Base-by-base conservation (phyloP, 92 coral and sea anemone species). In the Epizoanthus rinbou region DNA sequence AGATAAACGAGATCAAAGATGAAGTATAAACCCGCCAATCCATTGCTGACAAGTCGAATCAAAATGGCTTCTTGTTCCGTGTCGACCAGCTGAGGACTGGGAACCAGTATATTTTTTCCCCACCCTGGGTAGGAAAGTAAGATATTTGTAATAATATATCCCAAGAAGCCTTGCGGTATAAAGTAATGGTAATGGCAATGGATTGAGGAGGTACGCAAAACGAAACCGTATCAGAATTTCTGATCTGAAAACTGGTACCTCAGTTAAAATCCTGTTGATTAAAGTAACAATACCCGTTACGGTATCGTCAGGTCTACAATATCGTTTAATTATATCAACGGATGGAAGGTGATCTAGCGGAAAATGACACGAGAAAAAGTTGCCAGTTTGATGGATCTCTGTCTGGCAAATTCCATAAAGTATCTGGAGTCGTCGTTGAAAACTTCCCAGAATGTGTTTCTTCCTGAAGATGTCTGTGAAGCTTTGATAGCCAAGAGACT, bases 381-480 rank as follows among this genome's bases (percentile, higher is more conserved):
- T 50, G 67, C 94, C 18, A 87, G 91, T 21, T 73, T 94, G 80
- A 56, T 84, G 47, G 94, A 94, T 2, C 64, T 94, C 33, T 94
- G 96, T 69, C 80, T 94, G 74, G 87, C 89, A 39, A 85, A 87
- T 6, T 92, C 98, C 21, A 74, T 93, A 18, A 85, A 62, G 73
- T 91, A 88, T 57, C 83, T 91, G 22, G 98, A 94, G 64, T 74
- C 96, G 4, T 70, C 85, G 33, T 58, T 82, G 63, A 88, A 90
- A 69, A 76, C 74, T 65, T 85, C 84, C 13, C 53, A 57, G 62
- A 76, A 81, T 74, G 80, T 88, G 52, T 92, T 94, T 62, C 85
- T 94, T 1, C 94, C 98, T 3, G 98, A 94, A 57, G 93, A 87
- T 67, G 83, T 92, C 0, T 92, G 95, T 60, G 92, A 92, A 79